phyloP scores from a whole-genome alignment of 2,797 vertebrate genomes.

The Pseudochirops cupreus region DNA sequence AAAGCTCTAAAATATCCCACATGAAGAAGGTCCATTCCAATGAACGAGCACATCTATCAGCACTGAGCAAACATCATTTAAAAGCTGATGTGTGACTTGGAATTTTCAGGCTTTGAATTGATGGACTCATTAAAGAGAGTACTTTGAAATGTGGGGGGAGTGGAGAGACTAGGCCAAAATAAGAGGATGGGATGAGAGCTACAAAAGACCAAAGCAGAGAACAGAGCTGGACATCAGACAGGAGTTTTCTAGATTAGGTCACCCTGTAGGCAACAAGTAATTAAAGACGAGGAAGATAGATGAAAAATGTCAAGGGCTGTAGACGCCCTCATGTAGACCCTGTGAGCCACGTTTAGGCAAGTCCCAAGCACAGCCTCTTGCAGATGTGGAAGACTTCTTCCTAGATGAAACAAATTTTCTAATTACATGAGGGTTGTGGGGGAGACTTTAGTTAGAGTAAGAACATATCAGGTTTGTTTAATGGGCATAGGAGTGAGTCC shows the following conservation, averaged over 20 bases:
- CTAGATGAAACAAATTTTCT: slow-evolving; percentile 22
- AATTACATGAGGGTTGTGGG: neutral
- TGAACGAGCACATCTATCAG: slow-evolving; percentile 79
- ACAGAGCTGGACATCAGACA: slow-evolving; percentile 77
- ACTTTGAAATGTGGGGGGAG: slow-evolving; percentile 74
- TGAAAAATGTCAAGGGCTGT: slow-evolving; percentile 79
- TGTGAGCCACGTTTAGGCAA: slow-evolving; percentile 18
- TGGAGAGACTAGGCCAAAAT: slow-evolving; percentile 68
- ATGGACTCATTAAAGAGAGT: slow-evolving; percentile 78
- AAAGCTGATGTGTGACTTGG: slow-evolving; percentile 76
- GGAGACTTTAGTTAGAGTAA: neutral
- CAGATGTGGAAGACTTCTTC: slow-evolving; percentile 63
- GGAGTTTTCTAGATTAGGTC: slow-evolving; percentile 80
- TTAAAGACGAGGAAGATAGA: slow-evolving; percentile 80
- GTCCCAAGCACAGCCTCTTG: slow-evolving; percentile 68
- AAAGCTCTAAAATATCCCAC: slow-evolving; percentile 82
- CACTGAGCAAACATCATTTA: slow-evolving; percentile 80
- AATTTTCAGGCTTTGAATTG: slow-evolving; percentile 79
- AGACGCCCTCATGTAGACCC: slow-evolving; percentile 60
- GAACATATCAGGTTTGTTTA: neutral
- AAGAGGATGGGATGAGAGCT: slow-evolving; percentile 6
- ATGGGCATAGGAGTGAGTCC: neutral
- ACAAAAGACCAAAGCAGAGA: slow-evolving; percentile 79
- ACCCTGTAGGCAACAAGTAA: slow-evolving; percentile 78
- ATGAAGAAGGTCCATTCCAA: slow-evolving; percentile 82